A percentile compares a stretch with the other conserved stretches of the same genome.
These are phyloP conservation scores for Channa argus DNA, from an alignment of 2,113 vertebrate species.

Conservation along the genomic window DNA sequence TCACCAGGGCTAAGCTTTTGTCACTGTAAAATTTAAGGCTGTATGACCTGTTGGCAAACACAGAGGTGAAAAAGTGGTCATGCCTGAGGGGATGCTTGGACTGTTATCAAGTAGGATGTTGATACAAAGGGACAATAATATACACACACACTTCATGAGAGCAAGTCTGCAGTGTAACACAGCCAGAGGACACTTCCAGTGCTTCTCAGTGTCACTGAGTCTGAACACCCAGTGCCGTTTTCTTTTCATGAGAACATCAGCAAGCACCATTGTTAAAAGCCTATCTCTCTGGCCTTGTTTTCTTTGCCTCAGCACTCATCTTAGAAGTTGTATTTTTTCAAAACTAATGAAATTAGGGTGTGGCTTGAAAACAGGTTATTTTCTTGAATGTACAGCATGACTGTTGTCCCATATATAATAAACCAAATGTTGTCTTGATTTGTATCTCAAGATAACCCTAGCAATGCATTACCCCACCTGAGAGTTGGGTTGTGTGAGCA, in stretches of 20 bases:
- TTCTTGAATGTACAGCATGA: not conserved
- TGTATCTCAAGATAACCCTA: not conserved
- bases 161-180: constrained; percentile 55
- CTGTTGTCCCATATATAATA: not conserved
- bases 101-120: constrained; percentile 73
- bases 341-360: constrained; percentile 4
- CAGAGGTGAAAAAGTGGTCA: constrained; percentile 33
- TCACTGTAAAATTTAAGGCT: constrained; percentile 9
- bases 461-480: not conserved
- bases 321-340: constrained; percentile 27
- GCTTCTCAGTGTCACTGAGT: constrained; percentile 3
- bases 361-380: not conserved
- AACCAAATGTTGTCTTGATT: not conserved
- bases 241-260: constrained; percentile 25
- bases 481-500: constrained; percentile 27
- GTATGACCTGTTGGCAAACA: constrained; percentile 38
- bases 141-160: constrained; percentile 54
- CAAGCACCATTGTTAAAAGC: constrained; percentile 6
- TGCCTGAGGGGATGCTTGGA: constrained; percentile 58
- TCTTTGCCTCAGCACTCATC: constrained; percentile 15
- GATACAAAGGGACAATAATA: constrained; percentile 69
- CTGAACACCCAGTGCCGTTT: not conserved
- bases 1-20: constrained; percentile 34
- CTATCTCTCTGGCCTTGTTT: not conserved
- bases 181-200: constrained; percentile 14